Conservation (phyloP, 1,140 invertebrate genomes). For the Pseudomyrmex flavicornis region DNA sequence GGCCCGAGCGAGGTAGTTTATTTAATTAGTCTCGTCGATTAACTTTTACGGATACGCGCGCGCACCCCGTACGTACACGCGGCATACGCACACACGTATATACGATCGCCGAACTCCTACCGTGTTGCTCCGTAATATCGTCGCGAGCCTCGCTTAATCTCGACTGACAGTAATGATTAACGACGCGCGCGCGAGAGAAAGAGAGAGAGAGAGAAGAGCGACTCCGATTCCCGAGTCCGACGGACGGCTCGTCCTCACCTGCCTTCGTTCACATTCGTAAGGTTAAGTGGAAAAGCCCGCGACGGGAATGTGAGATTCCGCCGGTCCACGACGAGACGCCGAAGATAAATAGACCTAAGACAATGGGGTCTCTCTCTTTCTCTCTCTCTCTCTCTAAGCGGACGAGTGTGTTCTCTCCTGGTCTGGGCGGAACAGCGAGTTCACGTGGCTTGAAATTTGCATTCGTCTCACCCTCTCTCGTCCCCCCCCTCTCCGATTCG, state of each 20-base stretch:
- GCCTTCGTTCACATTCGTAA: conserved; percentile 57
- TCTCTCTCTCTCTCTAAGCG: background rate
- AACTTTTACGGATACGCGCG: conserved; percentile 53
- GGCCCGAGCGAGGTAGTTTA: conserved; percentile 54
- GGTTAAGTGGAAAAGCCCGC: conserved; percentile 68
- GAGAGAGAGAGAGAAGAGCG: conserved; percentile 4
- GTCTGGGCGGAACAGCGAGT: conserved; percentile 67
- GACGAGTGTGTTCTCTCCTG: conserved; percentile 58
- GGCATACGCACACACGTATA: background rate
- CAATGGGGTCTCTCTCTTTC: conserved; percentile 67
- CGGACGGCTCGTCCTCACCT: conserved; percentile 55
- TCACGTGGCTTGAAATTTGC: conserved; percentile 79
- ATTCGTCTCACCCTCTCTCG: conserved; percentile 71
- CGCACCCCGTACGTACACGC: background rate
- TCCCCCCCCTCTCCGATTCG: conserved; percentile 54
- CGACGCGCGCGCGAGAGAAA: conserved; percentile 45
- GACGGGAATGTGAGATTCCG: conserved; percentile 64
- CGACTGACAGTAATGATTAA: conserved; percentile 72
- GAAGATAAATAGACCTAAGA: conserved; percentile 78
- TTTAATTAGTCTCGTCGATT: conserved; percentile 71
- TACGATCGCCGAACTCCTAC: conserved; percentile 37
- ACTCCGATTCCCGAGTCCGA: conserved; percentile 8
- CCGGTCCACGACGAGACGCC: conserved; percentile 40
- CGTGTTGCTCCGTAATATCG: conserved; percentile 64
- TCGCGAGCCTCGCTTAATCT: conserved; percentile 68